Base-by-base conservation (phyloP, 2,113 vertebrate genomes). In the Ceratotherium simum region DNA sequence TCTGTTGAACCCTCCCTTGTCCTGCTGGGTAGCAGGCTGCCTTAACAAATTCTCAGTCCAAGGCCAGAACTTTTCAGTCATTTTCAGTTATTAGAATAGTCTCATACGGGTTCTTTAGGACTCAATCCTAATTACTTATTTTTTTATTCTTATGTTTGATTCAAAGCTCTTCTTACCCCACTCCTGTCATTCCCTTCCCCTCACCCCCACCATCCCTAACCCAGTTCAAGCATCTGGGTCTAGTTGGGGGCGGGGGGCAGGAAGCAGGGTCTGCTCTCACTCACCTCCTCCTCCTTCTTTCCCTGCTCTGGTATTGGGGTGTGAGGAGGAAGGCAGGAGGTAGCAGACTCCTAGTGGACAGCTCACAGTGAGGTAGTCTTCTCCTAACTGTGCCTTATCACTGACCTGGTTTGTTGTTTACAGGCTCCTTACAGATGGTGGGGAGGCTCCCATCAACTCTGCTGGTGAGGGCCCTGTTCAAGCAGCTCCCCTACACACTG, bases 41-140 rank as follows among this genome's bases (percentile, higher is more conserved):
- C 90, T 95, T 87, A 86, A 93, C 90, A 96, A 97, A 96, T 42
- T 51, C 72, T 82, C 65, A 80, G 58, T 96, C 85, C 96, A 70
- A 96, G 56, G 17, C 79, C 42, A 88, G 91, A 96, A 87, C 72
- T 95, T 97, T 83, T 95, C 51, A 83, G 73, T 90, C 82, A 89
- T 33, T 96, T 96, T 95, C 75, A n/a, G 46, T 92, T 92, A 83
- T 87, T 81, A 94, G 23, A 93, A 81, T 7, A 94, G 64, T 92
- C 83, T 96, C 51, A 92, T 81, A n/a, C 90, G 79, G 39, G 42
- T 72, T 96, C 82, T 86, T 87, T 62, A 93, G 17, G 54, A 64
- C 9, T 27, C 42, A 54, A 20, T 78, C 23, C 36, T 89, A 83
- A 88, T 95, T 85, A 70, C 14, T 93, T 79, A 12, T 80, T 36